These are phyloP conservation scores for Danio kyathit DNA, from an alignment of 2,797 vertebrate species.

Conservation along the genomic window DNA sequence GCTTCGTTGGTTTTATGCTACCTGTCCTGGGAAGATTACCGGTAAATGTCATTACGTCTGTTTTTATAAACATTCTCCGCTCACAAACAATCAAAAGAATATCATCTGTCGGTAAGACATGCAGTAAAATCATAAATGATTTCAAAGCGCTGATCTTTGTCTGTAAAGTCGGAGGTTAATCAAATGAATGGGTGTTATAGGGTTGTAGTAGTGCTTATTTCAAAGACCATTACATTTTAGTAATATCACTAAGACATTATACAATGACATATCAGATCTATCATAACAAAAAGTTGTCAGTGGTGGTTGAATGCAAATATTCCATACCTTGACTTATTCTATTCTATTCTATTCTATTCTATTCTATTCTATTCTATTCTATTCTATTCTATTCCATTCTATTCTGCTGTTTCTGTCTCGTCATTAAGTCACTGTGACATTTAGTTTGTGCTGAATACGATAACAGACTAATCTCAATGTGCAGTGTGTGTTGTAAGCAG, in stretches of 20 bases:
- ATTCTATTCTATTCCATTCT: not conserved
- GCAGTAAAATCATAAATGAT: not conserved
- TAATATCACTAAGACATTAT: not conserved
- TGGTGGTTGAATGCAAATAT: not conserved
- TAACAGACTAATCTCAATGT: slow-evolving; percentile 16
- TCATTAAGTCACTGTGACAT: too few species aligned
- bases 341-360: not conserved
- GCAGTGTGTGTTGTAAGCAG: slow-evolving; percentile 17
- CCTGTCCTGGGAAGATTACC: not conserved
- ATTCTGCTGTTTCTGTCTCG: not conserved
- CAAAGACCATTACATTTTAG: not conserved
- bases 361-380: not conserved
- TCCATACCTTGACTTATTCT: too few species aligned
- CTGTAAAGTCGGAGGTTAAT: not conserved
- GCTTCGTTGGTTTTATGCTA: not conserved
- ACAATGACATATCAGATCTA: not conserved
- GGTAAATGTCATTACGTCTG: slow-evolving; percentile 16
- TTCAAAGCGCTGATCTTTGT: not conserved
- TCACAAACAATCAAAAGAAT: slow-evolving; percentile 28
- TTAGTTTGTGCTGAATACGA: not conserved
- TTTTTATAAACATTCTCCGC: not conserved
- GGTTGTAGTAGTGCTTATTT: not conserved
- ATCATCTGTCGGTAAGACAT: slow-evolving; percentile 46
- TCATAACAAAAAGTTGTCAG: not conserved
- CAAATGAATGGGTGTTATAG: not conserved